These are phyloP conservation scores for Vombatus ursinus DNA, from an alignment of 2,113 vertebrate species.

Conservation along the genomic window DNA sequence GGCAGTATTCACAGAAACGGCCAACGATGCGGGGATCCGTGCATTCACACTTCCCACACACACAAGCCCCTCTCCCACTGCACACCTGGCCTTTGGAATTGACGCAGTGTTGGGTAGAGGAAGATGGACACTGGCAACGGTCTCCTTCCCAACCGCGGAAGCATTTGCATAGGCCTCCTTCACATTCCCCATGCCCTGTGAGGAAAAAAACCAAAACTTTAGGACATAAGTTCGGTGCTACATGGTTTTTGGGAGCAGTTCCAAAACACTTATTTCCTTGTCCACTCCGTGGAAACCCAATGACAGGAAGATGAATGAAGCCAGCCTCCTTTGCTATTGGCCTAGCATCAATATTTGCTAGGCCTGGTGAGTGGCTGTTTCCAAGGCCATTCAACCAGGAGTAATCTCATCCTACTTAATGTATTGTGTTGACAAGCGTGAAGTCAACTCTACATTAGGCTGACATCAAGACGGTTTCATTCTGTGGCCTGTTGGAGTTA, in stretches of 20 bases:
- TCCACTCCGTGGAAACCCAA: conserved; percentile 19
- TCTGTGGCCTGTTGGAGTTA: not conserved
- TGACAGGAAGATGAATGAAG: conserved; percentile 8
- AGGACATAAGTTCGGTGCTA: not conserved
- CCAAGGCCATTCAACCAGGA: not conserved
- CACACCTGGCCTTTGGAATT: conserved; percentile 89
- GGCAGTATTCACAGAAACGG: conserved; percentile 92
- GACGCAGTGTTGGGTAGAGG: conserved; percentile 87
- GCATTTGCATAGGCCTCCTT: conserved; percentile 90
- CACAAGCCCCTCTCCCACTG: conserved; percentile 91
- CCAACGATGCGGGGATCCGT: conserved; percentile 88
- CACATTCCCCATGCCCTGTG: conserved; percentile 93
- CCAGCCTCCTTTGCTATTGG: conserved; percentile 2
- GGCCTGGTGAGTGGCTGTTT: conserved; percentile 1
- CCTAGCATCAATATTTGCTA: conserved; percentile 2
- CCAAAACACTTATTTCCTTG: conserved; percentile 1
- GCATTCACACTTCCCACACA: conserved; percentile 93
- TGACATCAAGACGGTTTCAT: not conserved
- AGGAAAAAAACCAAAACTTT: conserved; percentile 39
- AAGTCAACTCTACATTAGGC: not conserved
- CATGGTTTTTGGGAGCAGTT: not conserved
- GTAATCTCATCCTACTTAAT: not conserved
- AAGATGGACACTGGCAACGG: conserved; percentile 87
- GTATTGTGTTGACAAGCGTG: not conserved
- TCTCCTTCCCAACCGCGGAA: conserved; percentile 92